Evolutionary conservation across 2,113 vertebrate species (phyloP), one percentile per base, ranked within the genome.

Genomic region (Datnioides undecimradiatus): DNA sequence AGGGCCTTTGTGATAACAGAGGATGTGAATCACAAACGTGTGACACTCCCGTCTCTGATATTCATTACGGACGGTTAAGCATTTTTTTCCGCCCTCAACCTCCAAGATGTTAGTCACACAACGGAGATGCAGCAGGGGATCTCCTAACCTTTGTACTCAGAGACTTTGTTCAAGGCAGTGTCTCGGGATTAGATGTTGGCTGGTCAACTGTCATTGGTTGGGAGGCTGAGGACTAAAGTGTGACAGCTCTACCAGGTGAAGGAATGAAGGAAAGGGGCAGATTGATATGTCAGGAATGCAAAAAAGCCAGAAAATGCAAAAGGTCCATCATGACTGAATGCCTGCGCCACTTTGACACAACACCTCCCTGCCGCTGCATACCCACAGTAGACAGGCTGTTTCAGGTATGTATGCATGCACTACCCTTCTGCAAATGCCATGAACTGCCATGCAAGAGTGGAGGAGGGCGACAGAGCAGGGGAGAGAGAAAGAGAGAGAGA

Each of bases 11-110:
- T 78, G 86, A 88, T 84, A 73, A 87, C 80, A 86, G 69, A 45
- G 63, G 75, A 81, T 76, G 73, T 87, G 83, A 84, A 67, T 87
- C 85, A 85, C 68, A 77, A 51, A 73, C 62, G 38, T 73, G 51
- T 57, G 65, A 79, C 82, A 86, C 55, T 51, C 76, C 84, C 70
- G 16, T 67, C 45, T 87, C 83, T 88, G 83, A 79, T 69, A 73
- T 80, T 83, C 83, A 88, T 89, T 90, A 82, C 45, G 29, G 68
- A 43, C 1, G 34, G 66, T 49, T 54, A 41, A 41, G 19, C 67
- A 68, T 73, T 77, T 81, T 81, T 76, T 89, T 88, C 85, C 70
- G 75, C 21, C 46, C 69, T 81, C 45, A 14, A 59, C 41, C 21
- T 85, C 65, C 80, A 70, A 86, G 51, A 83, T 51, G 40, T 84